A percentile compares a stretch with the other conserved stretches of the same genome.
Evolutionary conservation across 2,797 vertebrate genomes (phyloP).

Genomic region (Eulemur coronatus): DNA sequence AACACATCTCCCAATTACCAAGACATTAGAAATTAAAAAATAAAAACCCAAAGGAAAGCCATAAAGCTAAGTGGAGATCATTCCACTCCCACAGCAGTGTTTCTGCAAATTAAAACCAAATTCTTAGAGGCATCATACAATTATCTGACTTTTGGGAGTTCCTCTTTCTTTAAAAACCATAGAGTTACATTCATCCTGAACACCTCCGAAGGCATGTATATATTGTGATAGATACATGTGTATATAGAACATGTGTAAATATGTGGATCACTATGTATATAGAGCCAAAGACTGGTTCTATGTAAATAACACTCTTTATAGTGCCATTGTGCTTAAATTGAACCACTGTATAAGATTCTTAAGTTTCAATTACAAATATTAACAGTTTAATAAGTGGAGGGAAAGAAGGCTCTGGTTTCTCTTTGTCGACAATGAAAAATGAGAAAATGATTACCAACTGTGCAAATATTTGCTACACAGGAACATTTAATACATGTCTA

Average conservation of each 20-base stretch:
- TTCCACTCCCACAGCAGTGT: background rate
- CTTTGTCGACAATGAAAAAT: conserved; percentile 48
- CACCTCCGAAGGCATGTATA: background rate
- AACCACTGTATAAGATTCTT: background rate
- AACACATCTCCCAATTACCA: background rate
- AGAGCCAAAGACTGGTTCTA: background rate
- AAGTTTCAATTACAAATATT: conserved; percentile 37
- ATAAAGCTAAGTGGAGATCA: background rate
- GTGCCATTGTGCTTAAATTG: background rate
- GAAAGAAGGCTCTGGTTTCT: conserved; percentile 29
- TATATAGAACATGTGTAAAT: background rate
- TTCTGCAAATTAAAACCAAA: conserved; percentile 1
- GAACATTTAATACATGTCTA: conserved; percentile 9
- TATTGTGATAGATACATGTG: background rate
- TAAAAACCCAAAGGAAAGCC: background rate
- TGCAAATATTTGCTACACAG: conserved; percentile 59
- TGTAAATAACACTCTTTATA: conserved; percentile 13
- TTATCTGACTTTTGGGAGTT: background rate
- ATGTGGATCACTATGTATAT: background rate
- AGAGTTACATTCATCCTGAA: background rate
- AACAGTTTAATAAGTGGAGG: background rate
- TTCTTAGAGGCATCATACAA: background rate
- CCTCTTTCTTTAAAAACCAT: background rate
- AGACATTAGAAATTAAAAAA: background rate
- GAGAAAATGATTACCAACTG: conserved; percentile 44